These are phyloP conservation scores for Aphelenchoides besseyi DNA, from an alignment of 1,140 invertebrate species.

Conservation along the genomic window DNA sequence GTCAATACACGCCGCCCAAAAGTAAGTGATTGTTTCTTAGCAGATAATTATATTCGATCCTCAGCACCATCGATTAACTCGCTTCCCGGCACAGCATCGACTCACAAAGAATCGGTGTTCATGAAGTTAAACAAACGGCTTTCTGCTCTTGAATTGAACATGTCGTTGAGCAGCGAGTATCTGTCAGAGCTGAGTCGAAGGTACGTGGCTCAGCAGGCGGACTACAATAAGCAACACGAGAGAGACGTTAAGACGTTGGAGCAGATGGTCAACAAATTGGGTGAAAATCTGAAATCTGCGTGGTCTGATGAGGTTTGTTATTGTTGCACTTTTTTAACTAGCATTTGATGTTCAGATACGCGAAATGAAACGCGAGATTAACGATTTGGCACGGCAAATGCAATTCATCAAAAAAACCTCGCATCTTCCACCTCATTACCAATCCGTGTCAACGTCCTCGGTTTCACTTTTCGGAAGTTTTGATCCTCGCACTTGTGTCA, in stretches of 20 bases:
- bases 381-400: slow-evolving; percentile 2
- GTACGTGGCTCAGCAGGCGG: slow-evolving; percentile 78
- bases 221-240: slow-evolving; percentile 17
- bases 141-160: slow-evolving; percentile 88
- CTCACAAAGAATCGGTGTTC: slow-evolving; percentile 90
- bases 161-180: slow-evolving; percentile 90
- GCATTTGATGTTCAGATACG: not conserved
- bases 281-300: slow-evolving; percentile 1
- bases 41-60: slow-evolving; percentile 1
- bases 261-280: not conserved
- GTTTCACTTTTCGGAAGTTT: not conserved
- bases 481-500: not conserved
- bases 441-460: not conserved
- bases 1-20: not conserved
- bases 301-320: not conserved
- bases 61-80: slow-evolving; percentile 18
- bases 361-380: not conserved
- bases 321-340: not conserved
- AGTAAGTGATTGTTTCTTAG: not conserved
- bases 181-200: slow-evolving; percentile 85
- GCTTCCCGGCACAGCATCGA: slow-evolving; percentile 40
- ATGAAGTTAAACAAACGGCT: slow-evolving; percentile 88
- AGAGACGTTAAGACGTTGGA: not conserved
- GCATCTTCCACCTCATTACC: not conserved
- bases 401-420: not conserved